Conservation (phyloP, 2,888 invertebrate species). For the Heterodera filipjevi region DNA sequence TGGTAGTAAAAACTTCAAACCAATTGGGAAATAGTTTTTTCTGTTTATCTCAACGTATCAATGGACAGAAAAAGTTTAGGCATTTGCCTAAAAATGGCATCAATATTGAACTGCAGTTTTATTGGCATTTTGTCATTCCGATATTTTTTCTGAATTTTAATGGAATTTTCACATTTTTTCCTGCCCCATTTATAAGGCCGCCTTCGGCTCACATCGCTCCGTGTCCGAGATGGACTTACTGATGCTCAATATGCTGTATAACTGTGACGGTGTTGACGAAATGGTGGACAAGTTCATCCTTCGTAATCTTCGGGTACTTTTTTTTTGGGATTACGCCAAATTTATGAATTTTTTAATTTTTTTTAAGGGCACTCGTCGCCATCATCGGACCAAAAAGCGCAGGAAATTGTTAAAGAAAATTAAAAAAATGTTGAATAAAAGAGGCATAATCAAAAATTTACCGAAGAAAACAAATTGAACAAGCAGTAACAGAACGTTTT, state of each 20-base stretch:
- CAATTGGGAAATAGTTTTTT: no score
- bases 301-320: not conserved
- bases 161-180: no score
- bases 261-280: slow-evolving; percentile 20
- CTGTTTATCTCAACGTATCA: no score
- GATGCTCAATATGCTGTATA: slow-evolving; percentile 23
- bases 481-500: no score
- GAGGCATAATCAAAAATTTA: not conserved
- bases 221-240: slow-evolving; percentile 27
- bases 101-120: no score
- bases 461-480: no score
- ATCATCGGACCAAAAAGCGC: not conserved
- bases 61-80: no score
- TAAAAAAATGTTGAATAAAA: not conserved
- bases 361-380: not conserved
- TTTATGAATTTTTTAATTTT: not conserved
- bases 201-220: slow-evolving; percentile 14
- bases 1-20: no score
- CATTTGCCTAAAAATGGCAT: no score
- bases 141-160: no score
- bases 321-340: not conserved
- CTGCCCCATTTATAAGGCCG: no score
- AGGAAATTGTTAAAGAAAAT: not conserved
- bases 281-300: slow-evolving; percentile 20
- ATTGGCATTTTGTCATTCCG: no score